Conservation (phyloP, 2,797 vertebrate genomes). For the Philypnodon macrostomus region DNA sequence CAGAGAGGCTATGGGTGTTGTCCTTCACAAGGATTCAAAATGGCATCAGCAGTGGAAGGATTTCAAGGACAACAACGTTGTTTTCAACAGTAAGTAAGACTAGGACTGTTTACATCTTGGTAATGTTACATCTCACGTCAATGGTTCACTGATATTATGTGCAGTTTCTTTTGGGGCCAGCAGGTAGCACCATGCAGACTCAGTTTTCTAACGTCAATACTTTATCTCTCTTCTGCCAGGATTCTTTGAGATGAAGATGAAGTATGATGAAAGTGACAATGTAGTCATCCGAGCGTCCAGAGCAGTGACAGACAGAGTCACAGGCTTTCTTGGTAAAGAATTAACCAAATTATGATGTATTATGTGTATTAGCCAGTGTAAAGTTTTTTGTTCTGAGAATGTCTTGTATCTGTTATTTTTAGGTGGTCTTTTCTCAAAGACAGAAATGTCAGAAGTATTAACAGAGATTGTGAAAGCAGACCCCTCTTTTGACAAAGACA, state of each 20-base stretch:
- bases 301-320: constrained; percentile 86
- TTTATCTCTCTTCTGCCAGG: constrained; percentile 70
- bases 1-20: constrained; percentile 88
- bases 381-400: no score
- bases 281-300: constrained; percentile 85
- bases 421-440: constrained; percentile 93
- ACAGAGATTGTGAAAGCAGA: constrained; percentile 90
- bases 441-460: constrained; percentile 90
- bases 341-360: no score
- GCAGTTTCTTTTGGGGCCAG: constrained; percentile 33
- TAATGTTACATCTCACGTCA: no score
- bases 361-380: not conserved
- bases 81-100: constrained; percentile 87
- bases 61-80: constrained; percentile 91
- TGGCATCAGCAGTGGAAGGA: constrained; percentile 96
- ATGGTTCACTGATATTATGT: not conserved
- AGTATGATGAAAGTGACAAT: constrained; percentile 93
- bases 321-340: constrained; percentile 82
- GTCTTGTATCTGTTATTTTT: constrained; percentile 15
- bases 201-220: not conserved
- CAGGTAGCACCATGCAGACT: constrained; percentile 45
- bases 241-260: constrained; percentile 97
- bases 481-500: constrained; percentile 88
- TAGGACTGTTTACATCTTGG: no score
- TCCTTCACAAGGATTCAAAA: constrained; percentile 92